Base-by-base conservation (phyloP, 2,113 vertebrate species). In the Anolis carolinensis region DNA sequence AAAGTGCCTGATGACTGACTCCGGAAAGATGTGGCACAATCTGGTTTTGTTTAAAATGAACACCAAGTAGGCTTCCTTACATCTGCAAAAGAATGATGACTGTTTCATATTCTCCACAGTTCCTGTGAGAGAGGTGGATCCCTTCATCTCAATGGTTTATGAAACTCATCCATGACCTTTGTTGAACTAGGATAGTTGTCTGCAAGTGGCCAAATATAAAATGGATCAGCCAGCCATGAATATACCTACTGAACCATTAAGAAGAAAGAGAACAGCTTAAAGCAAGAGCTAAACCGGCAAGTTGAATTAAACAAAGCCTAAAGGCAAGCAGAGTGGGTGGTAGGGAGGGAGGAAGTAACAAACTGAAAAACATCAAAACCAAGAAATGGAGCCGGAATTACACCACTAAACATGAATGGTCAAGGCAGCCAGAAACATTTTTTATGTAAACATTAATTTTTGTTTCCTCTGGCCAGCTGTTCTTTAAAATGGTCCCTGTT, bases 11-110 rank as follows among this genome's bases (percentile, higher is more conserved):
- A 78, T 91, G 83, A 89, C 72, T 90, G 63, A 63, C 83, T 90
- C 81, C 76, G 81, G 68, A 89, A 89, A 86, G 88, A 79, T 50
- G 76, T 27, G 84, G 34, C 73, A 65, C 87, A 94, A 94, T 88
- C 50, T 90, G 83, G 73, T 95, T 71, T 92, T 92, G 81, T 92
- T 87, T 94, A 93, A 95, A 96, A 93, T 84, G 50, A 76, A 93
- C 92, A 89, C 88, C 86, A 85, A 90, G 79, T 77, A 85, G 27
- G 68, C 89, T 93, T 94, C 93, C 76, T 92, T 89, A 85, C 88
- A 94, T 93, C 87, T 88, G 79, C 83, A 93, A 86, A 87, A 87
- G 89, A 91, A 91, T 91, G 91, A 87, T 86, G 90, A 78, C 92
- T 80, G 32, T 59, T 84, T 65, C 85, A 48, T 48, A 86, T 89